A percentile compares a stretch with the other conserved stretches of the same genome.
These are phyloP conservation scores for Pocillopora grandis DNA, from an alignment of 92 coral and sea anemone species.

Conservation along the genomic window DNA sequence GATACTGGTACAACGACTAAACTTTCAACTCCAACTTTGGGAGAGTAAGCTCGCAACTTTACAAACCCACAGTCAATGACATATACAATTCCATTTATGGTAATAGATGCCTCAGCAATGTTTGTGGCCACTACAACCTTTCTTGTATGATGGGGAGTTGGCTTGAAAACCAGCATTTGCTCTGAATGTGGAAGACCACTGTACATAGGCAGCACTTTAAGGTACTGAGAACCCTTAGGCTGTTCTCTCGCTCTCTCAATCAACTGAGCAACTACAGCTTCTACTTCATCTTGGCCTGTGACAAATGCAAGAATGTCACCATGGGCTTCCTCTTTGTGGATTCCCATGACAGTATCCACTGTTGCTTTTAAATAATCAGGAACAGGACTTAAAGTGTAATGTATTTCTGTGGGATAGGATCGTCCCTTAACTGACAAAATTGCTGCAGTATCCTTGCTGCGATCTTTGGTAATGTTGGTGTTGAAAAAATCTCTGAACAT, in stretches of 20 bases:
- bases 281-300: constrained; percentile 99
- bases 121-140: constrained; percentile 97
- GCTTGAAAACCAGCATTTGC: constrained; percentile 88
- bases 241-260: constrained; percentile 89
- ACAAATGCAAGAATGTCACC: constrained; percentile 97
- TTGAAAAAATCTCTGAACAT: constrained; percentile 95
- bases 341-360: constrained; percentile 97
- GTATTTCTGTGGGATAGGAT: constrained; percentile 85
- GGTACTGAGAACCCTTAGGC: constrained; percentile 90
- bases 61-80: constrained; percentile 98
- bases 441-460: constrained; percentile 92
- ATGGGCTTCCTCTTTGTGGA: constrained; percentile 85
- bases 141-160: constrained; percentile 82
- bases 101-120: constrained; percentile 97
- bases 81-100: constrained; percentile 91
- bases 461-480: constrained; percentile 75
- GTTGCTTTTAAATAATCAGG: constrained; percentile 91
- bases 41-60: constrained; percentile 86
- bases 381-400: constrained; percentile 87
- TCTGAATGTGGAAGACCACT: constrained; percentile 97
- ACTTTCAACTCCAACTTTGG: constrained; percentile 90
- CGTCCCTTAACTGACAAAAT: constrained; percentile 95
- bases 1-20: constrained; percentile 87
- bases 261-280: constrained; percentile 76
- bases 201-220: constrained; percentile 96